Evolutionary conservation across 2,113 vertebrate genomes (phyloP), one percentile per base, ranked within the genome.

Genomic region (Coregonus clupeaformis): DNA sequence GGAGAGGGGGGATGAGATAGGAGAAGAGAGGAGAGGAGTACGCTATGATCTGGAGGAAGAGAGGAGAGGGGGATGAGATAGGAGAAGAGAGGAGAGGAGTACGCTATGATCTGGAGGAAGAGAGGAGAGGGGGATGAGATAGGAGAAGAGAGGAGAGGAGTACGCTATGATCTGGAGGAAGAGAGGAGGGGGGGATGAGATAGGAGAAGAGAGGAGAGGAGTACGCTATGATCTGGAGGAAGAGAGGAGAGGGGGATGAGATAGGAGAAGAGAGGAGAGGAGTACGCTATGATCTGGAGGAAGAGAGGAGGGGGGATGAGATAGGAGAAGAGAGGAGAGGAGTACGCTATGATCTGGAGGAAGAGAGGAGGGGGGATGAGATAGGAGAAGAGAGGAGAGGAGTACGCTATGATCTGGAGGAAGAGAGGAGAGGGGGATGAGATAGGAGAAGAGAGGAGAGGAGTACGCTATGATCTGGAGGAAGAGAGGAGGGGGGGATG

Each of bases 381-480:
- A 36, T 11, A 20, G 42, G 22, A 69, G 45, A 1, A 27, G 49
- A 55, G 52, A n/a, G n/a, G n/a, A n/a, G n/a, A n/a, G n/a, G n/a
- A n/a, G 85, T 99, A 99, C 3, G 98, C 98, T 63, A 99, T 99
- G 77, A 99, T 99, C 98, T 99, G 88, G 5, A 89, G 85, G 49
- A 81, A n/a, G 52, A 18, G 49, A 55, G 49, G 49, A 59, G 57
- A 59, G 55, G 22, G 55, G 20, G 55, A 22, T 59, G 22, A 20
- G 16, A 36, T 11, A 20, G 42, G 22, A 69, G 45, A 1, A 27
- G 49, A 55, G 52, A n/a, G n/a, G n/a, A n/a, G n/a, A n/a, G n/a
- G n/a, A n/a, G 85, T 99, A 99, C 3, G 98, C 98, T 63, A 99
- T 99, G 77, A 99, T 99, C 98, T 99, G 88, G 5, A 89, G 85